phyloP scores from a whole-genome alignment of 2,113 vertebrate species.

The Ctenodactylus gundi region DNA sequence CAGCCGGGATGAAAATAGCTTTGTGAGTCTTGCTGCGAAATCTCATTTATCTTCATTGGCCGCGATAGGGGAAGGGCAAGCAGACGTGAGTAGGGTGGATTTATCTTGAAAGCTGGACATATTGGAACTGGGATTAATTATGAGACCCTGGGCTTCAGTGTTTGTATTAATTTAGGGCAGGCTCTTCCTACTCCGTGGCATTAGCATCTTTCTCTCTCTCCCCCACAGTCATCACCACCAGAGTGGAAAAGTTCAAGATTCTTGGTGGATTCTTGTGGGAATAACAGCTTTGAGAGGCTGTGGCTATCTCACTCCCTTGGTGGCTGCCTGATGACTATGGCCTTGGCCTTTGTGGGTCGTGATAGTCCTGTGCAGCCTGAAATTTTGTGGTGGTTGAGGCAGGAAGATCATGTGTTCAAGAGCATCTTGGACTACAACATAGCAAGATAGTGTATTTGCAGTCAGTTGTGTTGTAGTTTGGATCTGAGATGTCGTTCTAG shows the following conservation, averaged over 20 bases:
- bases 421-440: background rate
- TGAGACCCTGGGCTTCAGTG: background rate
- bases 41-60: slow-evolving; percentile 29
- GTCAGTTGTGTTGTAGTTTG: too few species aligned
- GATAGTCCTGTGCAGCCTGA: background rate
- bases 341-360: background rate
- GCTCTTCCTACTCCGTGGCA: background rate
- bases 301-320: background rate
- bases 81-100: background rate
- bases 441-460: too few species aligned
- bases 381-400: background rate
- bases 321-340: background rate
- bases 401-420: background rate
- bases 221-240: background rate
- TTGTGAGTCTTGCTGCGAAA: slow-evolving; percentile 19
- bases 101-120: background rate
- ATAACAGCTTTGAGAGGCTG: background rate
- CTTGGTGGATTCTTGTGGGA: background rate
- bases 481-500: too few species aligned
- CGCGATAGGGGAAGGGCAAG: background rate
- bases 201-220: rapidly evolving
- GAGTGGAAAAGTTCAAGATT: background rate
- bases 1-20: slow-evolving; percentile 24
- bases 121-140: background rate
- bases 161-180: background rate